Percentiles rank a stretch among this genome's conserved stretches.
Conservation (phyloP, 2,888 invertebrate species). For the Athrips mouffetella region DNA sequence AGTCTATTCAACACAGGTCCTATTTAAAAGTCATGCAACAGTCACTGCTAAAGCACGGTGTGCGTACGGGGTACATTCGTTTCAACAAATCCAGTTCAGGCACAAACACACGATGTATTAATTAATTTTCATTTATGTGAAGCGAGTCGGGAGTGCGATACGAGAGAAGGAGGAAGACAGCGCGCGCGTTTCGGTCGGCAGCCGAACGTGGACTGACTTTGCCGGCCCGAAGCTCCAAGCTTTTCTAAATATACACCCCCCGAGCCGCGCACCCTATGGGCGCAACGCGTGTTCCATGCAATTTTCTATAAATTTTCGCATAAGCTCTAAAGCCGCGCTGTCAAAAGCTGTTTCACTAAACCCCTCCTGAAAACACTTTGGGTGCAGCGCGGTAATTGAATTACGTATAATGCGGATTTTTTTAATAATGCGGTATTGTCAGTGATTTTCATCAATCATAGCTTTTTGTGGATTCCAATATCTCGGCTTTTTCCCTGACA, state of each 20-base stretch:
- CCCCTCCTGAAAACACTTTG: constrained; percentile 44
- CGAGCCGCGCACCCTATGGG: constrained; percentile 63
- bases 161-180: constrained; percentile 35
- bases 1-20: constrained; percentile 36
- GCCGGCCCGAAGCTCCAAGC: constrained; percentile 46
- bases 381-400: constrained; percentile 62
- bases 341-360: constrained; percentile 70
- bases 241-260: constrained; percentile 76
- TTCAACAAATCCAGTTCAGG: constrained; percentile 59
- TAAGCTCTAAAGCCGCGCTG: constrained; percentile 71
- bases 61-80: constrained; percentile 12
- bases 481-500: neutral
- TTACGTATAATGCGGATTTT: constrained; percentile 48
- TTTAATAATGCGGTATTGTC: constrained; percentile 25
- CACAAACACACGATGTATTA: constrained; percentile 55
- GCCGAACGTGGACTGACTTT: constrained; percentile 58
- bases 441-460: constrained; percentile 12
- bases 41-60: constrained; percentile 40
- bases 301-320: constrained; percentile 77
- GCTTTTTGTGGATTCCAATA: neutral
- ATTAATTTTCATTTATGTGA: constrained; percentile 59
- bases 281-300: constrained; percentile 70
- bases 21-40: constrained; percentile 40
- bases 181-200: constrained; percentile 53
- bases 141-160: constrained; percentile 53